These are phyloP conservation scores for Eupithecia inturbata DNA, from an alignment of 2,888 invertebrate genomes.

Conservation along the genomic window DNA sequence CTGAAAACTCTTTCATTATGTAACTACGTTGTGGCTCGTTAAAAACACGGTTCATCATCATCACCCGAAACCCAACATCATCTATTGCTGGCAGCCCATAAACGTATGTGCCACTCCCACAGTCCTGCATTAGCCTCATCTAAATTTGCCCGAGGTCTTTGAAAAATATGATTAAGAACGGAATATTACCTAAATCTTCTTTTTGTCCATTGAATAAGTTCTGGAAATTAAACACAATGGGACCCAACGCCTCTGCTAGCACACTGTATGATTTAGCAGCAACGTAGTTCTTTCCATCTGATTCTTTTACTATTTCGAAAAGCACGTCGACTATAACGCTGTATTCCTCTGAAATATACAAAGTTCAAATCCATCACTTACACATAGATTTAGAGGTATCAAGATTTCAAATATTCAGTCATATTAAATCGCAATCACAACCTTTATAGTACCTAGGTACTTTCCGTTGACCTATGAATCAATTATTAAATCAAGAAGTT, in stretches of 20 bases:
- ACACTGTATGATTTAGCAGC: conserved; percentile 42
- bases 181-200: conserved; percentile 29
- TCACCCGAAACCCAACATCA: not conserved
- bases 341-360: conserved; percentile 37
- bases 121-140: not conserved
- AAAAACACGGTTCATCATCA: not conserved
- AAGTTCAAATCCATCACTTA: not conserved
- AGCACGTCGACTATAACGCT: conserved; percentile 20
- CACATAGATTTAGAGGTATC: too few species aligned
- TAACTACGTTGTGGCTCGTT: too few species aligned
- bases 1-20: too few species aligned
- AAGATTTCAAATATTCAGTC: too few species aligned
- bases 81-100: not conserved
- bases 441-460: too few species aligned
- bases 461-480: too few species aligned
- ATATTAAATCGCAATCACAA: too few species aligned
- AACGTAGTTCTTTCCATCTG: conserved; percentile 44
- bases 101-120: not conserved
- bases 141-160: not conserved
- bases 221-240: conserved; percentile 48
- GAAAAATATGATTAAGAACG: not conserved
- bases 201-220: conserved; percentile 62
- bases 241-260: conserved; percentile 37
- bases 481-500: too few species aligned
- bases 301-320: conserved; percentile 33